A percentile compares a stretch with the other conserved stretches of the same genome.
Evolutionary conservation across 53 echinoderm and acorn worm genomes (phyloP).

Genomic region (Echinarachnius parma): DNA sequence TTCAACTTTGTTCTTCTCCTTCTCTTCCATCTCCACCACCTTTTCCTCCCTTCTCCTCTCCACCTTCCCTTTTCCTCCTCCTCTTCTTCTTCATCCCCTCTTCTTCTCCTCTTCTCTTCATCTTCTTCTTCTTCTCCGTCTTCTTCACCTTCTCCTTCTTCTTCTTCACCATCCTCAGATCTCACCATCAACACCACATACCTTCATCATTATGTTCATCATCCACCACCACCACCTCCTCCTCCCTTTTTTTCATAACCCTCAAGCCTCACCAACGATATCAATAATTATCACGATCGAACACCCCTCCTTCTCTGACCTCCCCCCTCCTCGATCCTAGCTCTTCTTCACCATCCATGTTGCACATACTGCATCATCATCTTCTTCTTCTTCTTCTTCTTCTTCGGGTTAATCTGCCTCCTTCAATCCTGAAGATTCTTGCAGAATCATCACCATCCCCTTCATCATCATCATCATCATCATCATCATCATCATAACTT

Average conservation of each 20-base stretch:
- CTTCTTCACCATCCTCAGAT: neutral
- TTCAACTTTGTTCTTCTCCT: neutral
- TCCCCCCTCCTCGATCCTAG: too few species aligned
- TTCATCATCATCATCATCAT: too few species aligned
- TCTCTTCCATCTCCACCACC: neutral
- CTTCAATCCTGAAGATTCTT: too few species aligned
- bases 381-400: too few species aligned
- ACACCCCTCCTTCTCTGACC: too few species aligned
- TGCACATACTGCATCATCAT: too few species aligned
- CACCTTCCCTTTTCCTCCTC: neutral
- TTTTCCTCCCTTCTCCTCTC: neutral
- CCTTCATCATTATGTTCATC: neutral
- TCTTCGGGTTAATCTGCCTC: too few species aligned
- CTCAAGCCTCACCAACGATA: too few species aligned
- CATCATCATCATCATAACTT: too few species aligned
- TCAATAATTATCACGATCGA: too few species aligned
- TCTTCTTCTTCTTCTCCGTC: constrained; percentile 1
- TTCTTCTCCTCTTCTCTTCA: neutral
- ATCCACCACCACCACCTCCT: neutral
- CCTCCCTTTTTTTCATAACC: neutral
- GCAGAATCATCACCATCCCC: too few species aligned
- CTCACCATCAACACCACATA: neutral
- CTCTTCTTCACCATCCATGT: too few species aligned
- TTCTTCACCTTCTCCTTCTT: constrained; percentile 8
- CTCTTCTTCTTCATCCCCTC: neutral